Evolutionary conservation across 2,797 vertebrate genomes (phyloP).

Genomic region (Platyrinchus mystaceus): DNA sequence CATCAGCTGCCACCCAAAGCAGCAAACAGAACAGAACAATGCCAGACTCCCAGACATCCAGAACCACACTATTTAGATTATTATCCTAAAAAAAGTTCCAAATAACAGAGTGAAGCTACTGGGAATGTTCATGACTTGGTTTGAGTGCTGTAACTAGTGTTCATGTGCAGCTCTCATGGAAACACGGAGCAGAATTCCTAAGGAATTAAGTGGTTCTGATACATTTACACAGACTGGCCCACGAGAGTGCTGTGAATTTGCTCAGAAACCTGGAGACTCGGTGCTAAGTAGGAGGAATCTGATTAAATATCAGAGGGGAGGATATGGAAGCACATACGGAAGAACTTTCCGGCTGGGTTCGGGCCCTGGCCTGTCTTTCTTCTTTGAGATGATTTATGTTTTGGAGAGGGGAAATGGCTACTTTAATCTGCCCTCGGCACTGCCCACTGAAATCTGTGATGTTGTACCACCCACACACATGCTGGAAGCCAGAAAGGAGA

Average conservation of each 20-base stretch:
- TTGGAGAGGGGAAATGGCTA: constrained; percentile 87
- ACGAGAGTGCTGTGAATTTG: rapidly evolving
- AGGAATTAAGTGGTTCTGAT: not conserved
- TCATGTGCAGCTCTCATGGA: not conserved
- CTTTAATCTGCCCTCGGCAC: constrained; percentile 94
- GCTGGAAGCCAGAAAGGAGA: constrained; percentile 90
- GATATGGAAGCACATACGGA: not conserved
- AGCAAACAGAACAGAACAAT: not conserved
- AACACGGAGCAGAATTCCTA: not conserved
- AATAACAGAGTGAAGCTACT: not conserved
- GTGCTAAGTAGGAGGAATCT: no score
- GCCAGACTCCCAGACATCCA: not conserved
- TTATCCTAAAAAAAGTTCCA: not conserved
- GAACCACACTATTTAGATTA: not conserved
- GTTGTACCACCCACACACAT: constrained; percentile 97
- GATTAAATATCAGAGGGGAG: rapidly evolving
- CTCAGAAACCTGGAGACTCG: not conserved
- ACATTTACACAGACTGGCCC: rapidly evolving
- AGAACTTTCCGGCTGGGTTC: not conserved
- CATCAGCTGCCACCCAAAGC: not conserved
- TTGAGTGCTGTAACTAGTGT: rapidly evolving
- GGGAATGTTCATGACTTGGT: not conserved
- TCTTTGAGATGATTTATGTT: constrained; percentile 77
- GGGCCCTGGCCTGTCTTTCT: constrained; percentile 76
- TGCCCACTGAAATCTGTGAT: constrained; percentile 91